Evolutionary conservation across 2,888 invertebrate genomes (phyloP).

Genomic region (Germaria angustata): DNA sequence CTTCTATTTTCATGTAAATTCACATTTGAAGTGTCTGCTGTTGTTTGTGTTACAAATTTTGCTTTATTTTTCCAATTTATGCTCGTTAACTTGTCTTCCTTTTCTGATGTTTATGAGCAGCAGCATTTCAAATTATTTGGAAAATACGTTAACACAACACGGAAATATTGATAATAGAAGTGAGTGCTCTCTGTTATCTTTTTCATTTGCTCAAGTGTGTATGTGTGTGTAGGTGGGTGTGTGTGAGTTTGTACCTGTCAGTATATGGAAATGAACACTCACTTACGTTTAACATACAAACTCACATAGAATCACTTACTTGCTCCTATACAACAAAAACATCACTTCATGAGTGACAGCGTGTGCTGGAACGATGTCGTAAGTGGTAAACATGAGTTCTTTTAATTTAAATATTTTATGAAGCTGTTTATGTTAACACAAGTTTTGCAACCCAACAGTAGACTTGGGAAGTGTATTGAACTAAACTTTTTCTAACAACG

Average conservation of each 20-base stretch:
- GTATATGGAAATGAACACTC: not conserved
- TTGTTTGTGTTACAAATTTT: conserved; percentile 2
- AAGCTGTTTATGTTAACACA: conserved; percentile 37
- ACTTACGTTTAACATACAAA: not conserved
- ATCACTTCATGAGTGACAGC: conserved; percentile 27
- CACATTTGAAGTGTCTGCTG: not conserved
- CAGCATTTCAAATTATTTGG: conserved; percentile 52
- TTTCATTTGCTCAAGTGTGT: not conserved
- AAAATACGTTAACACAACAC: conserved; percentile 71
- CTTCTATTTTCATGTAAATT: not conserved
- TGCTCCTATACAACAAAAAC: not conserved
- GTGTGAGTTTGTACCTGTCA: not conserved
- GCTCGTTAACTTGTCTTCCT: not conserved
- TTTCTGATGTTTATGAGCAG: conserved; percentile 17
- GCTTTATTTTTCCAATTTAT: not conserved
- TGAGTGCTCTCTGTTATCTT: conserved; percentile 4
- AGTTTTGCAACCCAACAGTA: conserved; percentile 11
- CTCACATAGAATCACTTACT: conserved; percentile 4
- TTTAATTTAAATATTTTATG: conserved; percentile 77
- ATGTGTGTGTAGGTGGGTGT: not conserved
- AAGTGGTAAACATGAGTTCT: conserved; percentile 77
- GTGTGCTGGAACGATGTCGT: conserved; percentile 52
- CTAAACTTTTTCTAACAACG: too few relatives aligned
- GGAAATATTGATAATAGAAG: conserved; percentile 65
- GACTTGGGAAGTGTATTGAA: not conserved